Evolutionary conservation across 2,113 vertebrate species (phyloP), one percentile per base, ranked within the genome.

Genomic region (Sylvietta virens): DNA sequence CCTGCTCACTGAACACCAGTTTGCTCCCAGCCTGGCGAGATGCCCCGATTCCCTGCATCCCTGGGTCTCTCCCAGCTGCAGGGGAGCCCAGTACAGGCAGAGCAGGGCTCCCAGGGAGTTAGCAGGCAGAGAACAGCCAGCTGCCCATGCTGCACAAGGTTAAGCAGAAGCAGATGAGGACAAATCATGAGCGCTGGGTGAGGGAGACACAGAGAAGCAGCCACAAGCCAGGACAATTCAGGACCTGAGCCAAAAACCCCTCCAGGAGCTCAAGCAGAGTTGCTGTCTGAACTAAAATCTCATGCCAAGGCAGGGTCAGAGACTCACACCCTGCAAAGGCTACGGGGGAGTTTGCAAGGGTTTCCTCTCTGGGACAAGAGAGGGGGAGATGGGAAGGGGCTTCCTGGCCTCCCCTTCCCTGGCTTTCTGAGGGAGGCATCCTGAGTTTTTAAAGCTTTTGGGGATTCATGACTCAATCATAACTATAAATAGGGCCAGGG

Each of bases 131-230:
- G 51, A 81, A 67, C 22, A 9, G 60, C 88, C 71, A 93, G 86
- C 85, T 89, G 94, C 85, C 66, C 81, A 5, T 62, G 85, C 91
- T 10, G 40, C 50, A 26, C 16, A 19, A 82, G 42, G 58, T 73
- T 86, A 90, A 96, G 94, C 92, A 28, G 84, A 96, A 97, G 96
- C 95, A 54, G 80, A 92, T 78, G 86, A 95, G 89, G 84, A 94
- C 92, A 91, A 81, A 42, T 54, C 64, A 87, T 48, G 72, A 95
- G 90, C 3, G 0, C 37, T 81, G 66, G 78, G 62, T 45, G 60
- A 78, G 58, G 48, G 45, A 72, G 61, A 69, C 58, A 78, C 2
- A 0, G 90, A 95, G 76, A 89, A 96, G 80, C 90, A 97, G 92
- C 90, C 67, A 70, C 78, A 78, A 96, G 80, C 61, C 57, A 72